A percentile compares a stretch with the other conserved stretches of the same genome.
Evolutionary conservation across 2,113 vertebrate species (phyloP).

Genomic region (Heterochromis multidens): DNA sequence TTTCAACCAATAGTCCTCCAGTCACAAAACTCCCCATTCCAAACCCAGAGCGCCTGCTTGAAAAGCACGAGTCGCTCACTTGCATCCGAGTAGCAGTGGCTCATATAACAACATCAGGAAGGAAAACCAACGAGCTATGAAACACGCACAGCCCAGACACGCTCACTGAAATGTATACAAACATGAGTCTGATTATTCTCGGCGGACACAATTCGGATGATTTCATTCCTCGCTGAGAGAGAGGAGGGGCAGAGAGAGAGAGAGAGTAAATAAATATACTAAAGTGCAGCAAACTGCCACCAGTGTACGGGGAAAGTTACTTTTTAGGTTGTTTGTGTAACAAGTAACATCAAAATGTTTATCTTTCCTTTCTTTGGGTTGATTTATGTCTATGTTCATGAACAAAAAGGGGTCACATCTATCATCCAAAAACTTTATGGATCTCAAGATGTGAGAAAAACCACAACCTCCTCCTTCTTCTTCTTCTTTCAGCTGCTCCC

Average conservation of each 20-base stretch:
- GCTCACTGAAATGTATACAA: conserved; percentile 55
- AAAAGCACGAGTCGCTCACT: neutral
- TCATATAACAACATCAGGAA: conserved; percentile 36
- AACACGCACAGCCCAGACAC: conserved; percentile 36
- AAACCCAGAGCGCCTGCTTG: neutral
- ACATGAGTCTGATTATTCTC: conserved; percentile 64
- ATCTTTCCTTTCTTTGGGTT: neutral
- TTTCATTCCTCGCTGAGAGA: conserved; percentile 28
- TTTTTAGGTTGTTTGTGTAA: neutral
- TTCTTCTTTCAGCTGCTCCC: too few relatives aligned
- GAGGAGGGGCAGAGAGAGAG: neutral
- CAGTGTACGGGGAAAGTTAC: neutral
- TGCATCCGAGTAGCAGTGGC: conserved; percentile 7
- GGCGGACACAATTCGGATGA: conserved; percentile 22
- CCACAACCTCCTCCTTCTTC: neutral
- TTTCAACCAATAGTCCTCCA: neutral
- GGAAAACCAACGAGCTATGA: conserved; percentile 63
- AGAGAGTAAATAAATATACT: conserved; percentile 18
- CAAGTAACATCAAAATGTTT: neutral
- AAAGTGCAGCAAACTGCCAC: neutral
- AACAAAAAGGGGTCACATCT: neutral
- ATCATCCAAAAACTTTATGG: neutral
- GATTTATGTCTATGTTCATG: neutral
- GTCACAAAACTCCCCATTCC: neutral
- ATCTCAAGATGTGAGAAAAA: neutral